Conservation (phyloP, 2,797 vertebrate genomes). For the Notolepis coatsorum region DNA sequence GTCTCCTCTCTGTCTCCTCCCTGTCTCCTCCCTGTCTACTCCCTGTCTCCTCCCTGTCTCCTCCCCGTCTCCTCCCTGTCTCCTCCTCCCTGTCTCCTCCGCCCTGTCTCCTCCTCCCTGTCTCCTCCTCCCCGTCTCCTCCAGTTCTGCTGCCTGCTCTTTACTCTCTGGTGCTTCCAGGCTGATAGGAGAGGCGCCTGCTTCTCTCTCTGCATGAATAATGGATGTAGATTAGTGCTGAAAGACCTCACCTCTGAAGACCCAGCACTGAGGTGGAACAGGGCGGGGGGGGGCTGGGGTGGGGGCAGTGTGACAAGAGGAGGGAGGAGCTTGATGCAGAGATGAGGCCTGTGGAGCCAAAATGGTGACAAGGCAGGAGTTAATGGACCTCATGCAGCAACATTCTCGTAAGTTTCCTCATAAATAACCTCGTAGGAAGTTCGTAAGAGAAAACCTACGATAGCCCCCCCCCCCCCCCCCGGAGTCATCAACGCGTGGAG, state of each 20-base stretch:
- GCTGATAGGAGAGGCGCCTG: not conserved
- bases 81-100: not conserved
- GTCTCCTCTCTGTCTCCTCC: too few relatives aligned
- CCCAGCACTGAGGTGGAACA: not conserved
- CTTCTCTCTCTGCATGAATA: not conserved
- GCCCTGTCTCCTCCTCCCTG: conserved; percentile 3
- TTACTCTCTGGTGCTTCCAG: not conserved
- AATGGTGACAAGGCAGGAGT: not conserved
- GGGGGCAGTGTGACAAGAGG: not conserved
- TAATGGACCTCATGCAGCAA: not conserved
- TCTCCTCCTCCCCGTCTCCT: conserved; percentile 17
- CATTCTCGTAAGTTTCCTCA: too few relatives aligned
- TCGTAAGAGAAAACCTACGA: too few relatives aligned
- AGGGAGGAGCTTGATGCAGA: not conserved
- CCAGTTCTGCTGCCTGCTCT: not conserved
- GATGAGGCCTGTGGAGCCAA: not conserved
- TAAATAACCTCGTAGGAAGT: too few relatives aligned
- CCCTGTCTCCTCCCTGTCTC: too few relatives aligned
- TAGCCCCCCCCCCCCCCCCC: not conserved
- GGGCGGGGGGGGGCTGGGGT: not conserved
- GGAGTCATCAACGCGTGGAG: too few relatives aligned
- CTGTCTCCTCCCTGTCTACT: too few relatives aligned
- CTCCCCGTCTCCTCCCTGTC: not conserved
- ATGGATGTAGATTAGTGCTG: not conserved
- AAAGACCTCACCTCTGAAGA: not conserved